A percentile compares a stretch with the other conserved stretches of the same genome.
phyloP scores from a whole-genome alignment of 2,113 vertebrate species.

The Pteruthius melanotis region DNA sequence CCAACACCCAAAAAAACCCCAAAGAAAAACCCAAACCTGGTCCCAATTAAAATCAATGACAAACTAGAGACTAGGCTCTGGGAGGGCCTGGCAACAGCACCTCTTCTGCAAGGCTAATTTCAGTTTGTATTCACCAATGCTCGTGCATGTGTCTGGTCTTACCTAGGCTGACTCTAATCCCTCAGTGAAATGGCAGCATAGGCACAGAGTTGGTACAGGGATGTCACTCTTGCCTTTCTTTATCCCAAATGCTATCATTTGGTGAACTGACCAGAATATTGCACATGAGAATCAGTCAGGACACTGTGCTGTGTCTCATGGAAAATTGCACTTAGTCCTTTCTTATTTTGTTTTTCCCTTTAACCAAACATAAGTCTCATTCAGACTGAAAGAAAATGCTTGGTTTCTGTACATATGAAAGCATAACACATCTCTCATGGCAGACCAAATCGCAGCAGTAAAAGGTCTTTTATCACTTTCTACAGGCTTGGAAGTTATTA shows the following conservation, averaged over 20 bases:
- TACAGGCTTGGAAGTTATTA: background rate
- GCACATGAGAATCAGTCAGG: rapidly evolving
- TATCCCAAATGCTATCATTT: background rate
- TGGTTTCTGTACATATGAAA: background rate
- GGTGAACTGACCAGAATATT: background rate
- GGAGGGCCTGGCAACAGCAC: background rate
- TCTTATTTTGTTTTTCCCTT: background rate
- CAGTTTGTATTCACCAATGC: background rate
- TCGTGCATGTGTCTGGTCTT: background rate
- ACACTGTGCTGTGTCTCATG: background rate
- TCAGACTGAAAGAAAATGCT: background rate
- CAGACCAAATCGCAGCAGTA: background rate
- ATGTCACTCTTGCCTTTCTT: background rate
- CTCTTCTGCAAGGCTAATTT: background rate
- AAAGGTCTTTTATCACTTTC: background rate
- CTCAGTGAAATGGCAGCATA: background rate
- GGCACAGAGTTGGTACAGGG: background rate
- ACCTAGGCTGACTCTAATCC: background rate
- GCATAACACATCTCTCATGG: background rate
- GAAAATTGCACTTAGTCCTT: background rate
- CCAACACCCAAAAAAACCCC: background rate
- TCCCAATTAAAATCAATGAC: background rate
- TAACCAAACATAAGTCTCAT: background rate
- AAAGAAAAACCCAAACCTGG: background rate
- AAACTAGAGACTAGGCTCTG: background rate